Evolutionary conservation across 2,888 invertebrate genomes (phyloP), one percentile per base, ranked within the genome.

Genomic region (Onchidella celtica): DNA sequence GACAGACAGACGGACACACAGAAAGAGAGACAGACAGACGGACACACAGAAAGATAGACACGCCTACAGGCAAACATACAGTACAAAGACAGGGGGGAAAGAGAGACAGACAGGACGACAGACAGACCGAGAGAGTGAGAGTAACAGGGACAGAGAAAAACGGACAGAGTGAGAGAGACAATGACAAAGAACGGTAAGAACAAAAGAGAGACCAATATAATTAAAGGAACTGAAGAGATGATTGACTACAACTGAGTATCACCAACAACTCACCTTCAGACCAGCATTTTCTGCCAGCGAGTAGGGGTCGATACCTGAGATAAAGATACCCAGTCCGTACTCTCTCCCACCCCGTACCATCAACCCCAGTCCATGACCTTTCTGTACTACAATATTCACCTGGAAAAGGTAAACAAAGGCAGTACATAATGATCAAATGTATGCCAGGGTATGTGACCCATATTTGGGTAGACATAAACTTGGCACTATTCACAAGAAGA

Each of bases 271-370:
- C 29, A 73, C 92, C 90, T 92, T 92, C 4, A 92, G 95, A 66
- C 98, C 98, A 83, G 97, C 96, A 91, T 97, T 95, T 93, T 98
- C 97, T 1, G 98, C 98, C 0, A 97, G 97, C 77, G 98, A 98
- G 89, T 97, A 97, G 92, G 97, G 96, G 94, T 98, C 98, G 79
- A 98, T 97, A 55, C 98, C 98, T 0, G 98, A 98, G 91, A 98
- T 96, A 94, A 97, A 98, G 93, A 98, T 97, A 34, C 98, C 98
- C 85, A 98, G 95, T 90, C 97, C 98, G 94, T 98, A 98, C 93
- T 98, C 98, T 81, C 97, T 95, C 24, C 98, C 98, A 36, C 98
- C 98, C 84, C 98, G 95, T 89, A 98, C 98, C 97, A 97, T 97
- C 89, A 98, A 94, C 14, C 98, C 98, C 86, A 98, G 94, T 84